A percentile compares a stretch with the other conserved stretches of the same genome.
Conservation (phyloP, 2,113 vertebrate genomes). For the Cromileptes altivelis region DNA sequence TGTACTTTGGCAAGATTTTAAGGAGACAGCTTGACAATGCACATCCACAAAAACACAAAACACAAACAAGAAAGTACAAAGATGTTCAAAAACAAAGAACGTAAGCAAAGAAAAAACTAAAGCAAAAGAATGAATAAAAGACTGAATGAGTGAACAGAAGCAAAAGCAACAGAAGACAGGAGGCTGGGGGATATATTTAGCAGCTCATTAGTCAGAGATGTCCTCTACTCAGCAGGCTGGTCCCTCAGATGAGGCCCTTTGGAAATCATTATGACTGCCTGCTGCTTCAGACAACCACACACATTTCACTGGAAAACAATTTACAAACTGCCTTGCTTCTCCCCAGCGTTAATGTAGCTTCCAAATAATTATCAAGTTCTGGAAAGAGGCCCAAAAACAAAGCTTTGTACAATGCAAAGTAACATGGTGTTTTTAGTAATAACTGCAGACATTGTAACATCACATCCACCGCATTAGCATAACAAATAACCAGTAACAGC, state of each 20-base stretch:
- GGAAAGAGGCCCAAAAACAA: constrained; percentile 36
- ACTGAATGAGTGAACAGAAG: constrained; percentile 34
- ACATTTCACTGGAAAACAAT: constrained; percentile 63
- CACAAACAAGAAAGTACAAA: not conserved
- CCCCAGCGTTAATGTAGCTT: constrained; percentile 44
- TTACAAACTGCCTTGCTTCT: constrained; percentile 49
- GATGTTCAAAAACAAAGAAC: not conserved
- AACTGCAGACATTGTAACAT: not conserved
- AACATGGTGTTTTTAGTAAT: constrained; percentile 1
- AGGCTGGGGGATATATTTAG: constrained; percentile 82
- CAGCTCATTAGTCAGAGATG: constrained; percentile 82
- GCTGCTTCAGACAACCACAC: constrained; percentile 75
- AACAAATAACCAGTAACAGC: not conserved
- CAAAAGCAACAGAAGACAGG: constrained; percentile 65
- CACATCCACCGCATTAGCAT: not conserved
- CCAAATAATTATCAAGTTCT: constrained; percentile 46
- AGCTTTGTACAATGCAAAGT: constrained; percentile 25
- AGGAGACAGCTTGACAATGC: constrained; percentile 10
- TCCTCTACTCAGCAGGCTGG: constrained; percentile 79
- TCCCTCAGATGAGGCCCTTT: constrained; percentile 78
- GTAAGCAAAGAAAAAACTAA: not conserved
- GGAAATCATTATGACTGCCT: constrained; percentile 81
- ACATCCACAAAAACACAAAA: not conserved
- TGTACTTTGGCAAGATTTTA: not conserved
- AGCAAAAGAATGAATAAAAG: constrained; percentile 20